Evolutionary conservation across 2,113 vertebrate species (phyloP), one percentile per base, ranked within the genome.

Genomic region (Oreotrochilus melanogaster): DNA sequence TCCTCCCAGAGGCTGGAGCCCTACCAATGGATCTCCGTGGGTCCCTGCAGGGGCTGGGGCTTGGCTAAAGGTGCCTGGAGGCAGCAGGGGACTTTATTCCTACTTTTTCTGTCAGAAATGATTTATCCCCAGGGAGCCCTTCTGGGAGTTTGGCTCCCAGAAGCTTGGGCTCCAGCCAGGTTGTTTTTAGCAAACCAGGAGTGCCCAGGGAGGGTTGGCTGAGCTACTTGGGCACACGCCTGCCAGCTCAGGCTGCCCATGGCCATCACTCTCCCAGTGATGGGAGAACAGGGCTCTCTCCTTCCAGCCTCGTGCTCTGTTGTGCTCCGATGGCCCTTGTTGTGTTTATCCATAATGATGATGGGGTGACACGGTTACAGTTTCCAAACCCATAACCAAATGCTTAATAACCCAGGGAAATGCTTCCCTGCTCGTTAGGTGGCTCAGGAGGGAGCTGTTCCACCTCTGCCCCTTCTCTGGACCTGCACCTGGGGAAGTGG

Each of bases 331-430:
- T 35, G 58, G 86, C 17, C 67, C 6, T 2, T 1, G 2, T 37
- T 50, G 61, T 73, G n/a, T 87, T 93, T 90, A 91, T 80, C 80
- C 35, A 3, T 67, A 65, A 80, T 86, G 60, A 39, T 57, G 86
- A 84, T 16, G 54, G 48, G 58, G 50, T 62, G 37, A 84, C 74
- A 71, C 0, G 2, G 69, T 66, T 72, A 7, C 5, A 1, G 19
- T 92, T 96, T 95, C 90, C 80, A 89, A 87, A 57, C 47, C 69
- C 76, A 10, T 80, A 54, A 72, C 62, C 88, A 89, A 95, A 94
- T 95, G 88, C 80, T 94, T 92, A 93, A 91, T 65, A 83, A 94
- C 48, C 76, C 96, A 65, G 64, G 76, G 70, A 18, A 88, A 78
- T 66, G 78, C 75, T 85, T 82, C 92, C 35, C 47, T 4, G 4